Conservation (phyloP, 2,797 vertebrate genomes). For the Austrolebias charrua region DNA sequence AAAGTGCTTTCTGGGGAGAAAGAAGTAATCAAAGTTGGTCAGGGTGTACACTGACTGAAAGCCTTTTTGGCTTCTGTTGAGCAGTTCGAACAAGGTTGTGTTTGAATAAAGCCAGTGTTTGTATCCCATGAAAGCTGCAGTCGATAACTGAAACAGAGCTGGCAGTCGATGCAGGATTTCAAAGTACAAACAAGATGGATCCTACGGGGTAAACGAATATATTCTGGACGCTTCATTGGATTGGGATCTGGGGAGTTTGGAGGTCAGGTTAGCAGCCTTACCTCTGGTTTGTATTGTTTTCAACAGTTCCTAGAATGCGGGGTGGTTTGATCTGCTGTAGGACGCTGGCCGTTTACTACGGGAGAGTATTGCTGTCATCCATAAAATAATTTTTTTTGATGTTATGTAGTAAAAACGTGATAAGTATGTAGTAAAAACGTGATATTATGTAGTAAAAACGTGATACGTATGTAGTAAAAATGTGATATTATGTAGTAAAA, state of each 20-base stretch:
- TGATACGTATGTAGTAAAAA: too few relatives aligned
- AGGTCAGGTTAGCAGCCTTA: not conserved
- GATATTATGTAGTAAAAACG: too few relatives aligned
- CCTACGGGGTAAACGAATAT: not conserved
- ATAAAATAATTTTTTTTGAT: too few relatives aligned
- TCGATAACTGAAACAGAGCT: constrained; percentile 31
- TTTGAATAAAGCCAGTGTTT: constrained; percentile 17
- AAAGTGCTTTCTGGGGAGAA: constrained; percentile 17
- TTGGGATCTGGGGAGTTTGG: constrained; percentile 4
- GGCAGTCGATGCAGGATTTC: constrained; percentile 2
- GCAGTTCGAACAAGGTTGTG: constrained; percentile 9
- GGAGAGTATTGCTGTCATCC: not conserved
- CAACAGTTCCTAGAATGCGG: not conserved
- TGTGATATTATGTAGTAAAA: too few relatives aligned
- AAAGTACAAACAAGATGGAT: constrained; percentile 2
- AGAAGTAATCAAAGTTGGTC: constrained; percentile 25
- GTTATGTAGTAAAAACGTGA: too few relatives aligned
- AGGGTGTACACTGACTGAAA: constrained; percentile 41
- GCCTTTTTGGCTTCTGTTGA: constrained; percentile 39
- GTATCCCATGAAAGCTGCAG: constrained; percentile 20
- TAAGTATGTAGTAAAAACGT: too few relatives aligned
- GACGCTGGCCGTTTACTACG: too few relatives aligned
- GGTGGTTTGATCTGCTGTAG: too few relatives aligned
- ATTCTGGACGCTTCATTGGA: not conserved
- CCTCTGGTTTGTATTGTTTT: not conserved